These are phyloP conservation scores for Scartelaos histophorus DNA, from an alignment of 2,113 vertebrate species.

Conservation along the genomic window DNA sequence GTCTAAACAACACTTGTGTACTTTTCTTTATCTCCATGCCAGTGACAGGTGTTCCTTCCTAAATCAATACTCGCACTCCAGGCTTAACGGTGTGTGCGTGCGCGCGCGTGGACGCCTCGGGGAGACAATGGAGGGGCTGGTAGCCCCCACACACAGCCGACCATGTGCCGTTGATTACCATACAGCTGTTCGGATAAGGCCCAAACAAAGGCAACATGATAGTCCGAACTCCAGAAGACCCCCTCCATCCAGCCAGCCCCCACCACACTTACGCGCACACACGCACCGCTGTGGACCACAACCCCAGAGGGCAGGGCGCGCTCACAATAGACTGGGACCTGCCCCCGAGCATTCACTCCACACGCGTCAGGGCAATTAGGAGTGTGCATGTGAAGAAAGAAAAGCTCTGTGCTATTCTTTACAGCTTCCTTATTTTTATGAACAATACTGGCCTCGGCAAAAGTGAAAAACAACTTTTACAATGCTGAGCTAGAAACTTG, in stretches of 20 bases:
- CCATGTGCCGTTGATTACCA: constrained; percentile 78
- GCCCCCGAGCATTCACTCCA: constrained; percentile 47
- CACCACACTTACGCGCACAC: neutral
- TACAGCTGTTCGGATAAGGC: constrained; percentile 79
- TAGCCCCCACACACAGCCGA: constrained; percentile 48
- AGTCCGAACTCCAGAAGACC: constrained; percentile 33
- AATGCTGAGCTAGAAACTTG: neutral
- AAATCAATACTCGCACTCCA: constrained; percentile 42
- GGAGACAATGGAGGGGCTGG: constrained; percentile 58
- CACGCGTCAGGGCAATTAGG: constrained; percentile 71
- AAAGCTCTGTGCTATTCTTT: constrained; percentile 20
- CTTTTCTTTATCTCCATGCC: constrained; percentile 34
- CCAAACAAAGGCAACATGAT: constrained; percentile 70
- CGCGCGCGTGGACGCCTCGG: constrained; percentile 34
- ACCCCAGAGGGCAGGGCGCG: constrained; percentile 35
- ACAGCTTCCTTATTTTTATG: constrained; percentile 46
- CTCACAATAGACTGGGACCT: constrained; percentile 44
- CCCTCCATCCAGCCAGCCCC: neutral
- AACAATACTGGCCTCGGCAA: neutral
- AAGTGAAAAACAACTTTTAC: constrained; percentile 11
- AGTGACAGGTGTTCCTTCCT: constrained; percentile 60
- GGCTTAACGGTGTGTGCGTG: constrained; percentile 18
- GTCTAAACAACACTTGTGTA: constrained; percentile 32
- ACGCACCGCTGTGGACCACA: constrained; percentile 2
- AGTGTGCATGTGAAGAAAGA: constrained; percentile 41